phyloP scores from a whole-genome alignment of 2,797 vertebrate species.

The Xenops minutus region DNA sequence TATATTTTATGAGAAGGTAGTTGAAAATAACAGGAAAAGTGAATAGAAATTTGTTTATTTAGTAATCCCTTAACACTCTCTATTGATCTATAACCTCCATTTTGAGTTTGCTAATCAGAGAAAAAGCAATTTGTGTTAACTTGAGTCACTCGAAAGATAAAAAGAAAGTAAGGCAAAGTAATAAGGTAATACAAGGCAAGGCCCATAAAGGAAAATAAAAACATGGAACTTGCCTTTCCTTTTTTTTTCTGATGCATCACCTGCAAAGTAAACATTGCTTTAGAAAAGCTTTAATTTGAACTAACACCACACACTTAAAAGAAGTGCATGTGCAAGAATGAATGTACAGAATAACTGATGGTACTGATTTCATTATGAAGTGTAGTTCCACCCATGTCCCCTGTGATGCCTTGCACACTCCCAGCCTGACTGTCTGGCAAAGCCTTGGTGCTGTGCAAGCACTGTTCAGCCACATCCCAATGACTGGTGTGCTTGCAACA shows the following conservation, averaged over 20 bases:
- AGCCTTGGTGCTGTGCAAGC: neutral
- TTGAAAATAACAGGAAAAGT: neutral
- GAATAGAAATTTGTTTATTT: neutral
- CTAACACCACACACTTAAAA: neutral
- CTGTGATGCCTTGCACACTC: neutral
- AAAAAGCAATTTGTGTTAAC: neutral
- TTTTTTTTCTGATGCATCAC: neutral
- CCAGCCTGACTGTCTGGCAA: neutral
- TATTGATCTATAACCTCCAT: neutral
- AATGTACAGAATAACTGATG: neutral
- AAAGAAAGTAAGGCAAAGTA: neutral
- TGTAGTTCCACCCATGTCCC: neutral
- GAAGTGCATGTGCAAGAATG: neutral
- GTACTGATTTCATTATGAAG: neutral
- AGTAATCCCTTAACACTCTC: neutral
- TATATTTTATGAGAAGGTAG: neutral
- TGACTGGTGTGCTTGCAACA: neutral
- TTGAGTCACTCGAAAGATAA: neutral
- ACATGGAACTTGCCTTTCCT: neutral
- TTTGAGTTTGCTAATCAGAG: neutral
- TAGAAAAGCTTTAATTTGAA: neutral
- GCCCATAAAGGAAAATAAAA: neutral
- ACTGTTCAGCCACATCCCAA: neutral
- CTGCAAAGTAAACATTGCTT: neutral
- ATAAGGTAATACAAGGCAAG: neutral